Evolutionary conservation across 2,888 invertebrate genomes (phyloP).

Genomic region (Lasioglossum vierecki): DNA sequence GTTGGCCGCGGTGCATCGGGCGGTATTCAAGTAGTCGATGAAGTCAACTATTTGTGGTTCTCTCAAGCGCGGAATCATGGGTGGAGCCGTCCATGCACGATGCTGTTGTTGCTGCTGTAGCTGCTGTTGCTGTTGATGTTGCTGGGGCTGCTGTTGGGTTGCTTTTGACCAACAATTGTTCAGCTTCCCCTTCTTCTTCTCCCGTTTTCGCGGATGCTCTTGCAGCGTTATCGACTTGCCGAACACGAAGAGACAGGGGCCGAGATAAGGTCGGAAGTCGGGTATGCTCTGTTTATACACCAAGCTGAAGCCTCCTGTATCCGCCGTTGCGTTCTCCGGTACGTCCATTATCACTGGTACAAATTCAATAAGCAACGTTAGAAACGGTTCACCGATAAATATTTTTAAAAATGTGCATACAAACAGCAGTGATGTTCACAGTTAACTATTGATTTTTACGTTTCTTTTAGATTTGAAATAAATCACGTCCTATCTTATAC

Average conservation of each 20-base stretch:
- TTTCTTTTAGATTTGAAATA: too few species aligned
- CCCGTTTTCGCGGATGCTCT: conserved; percentile 86
- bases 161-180: conserved; percentile 63
- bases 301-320: conserved; percentile 92
- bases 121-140: conserved; percentile 33
- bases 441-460: too few species aligned
- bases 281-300: conserved; percentile 90
- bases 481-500: too few species aligned
- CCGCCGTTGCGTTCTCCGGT: conserved; percentile 88
- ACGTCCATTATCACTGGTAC: conserved; percentile 91
- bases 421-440: neutral
- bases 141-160: conserved; percentile 48
- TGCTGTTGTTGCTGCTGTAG: conserved; percentile 17
- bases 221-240: conserved; percentile 83
- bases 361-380: neutral
- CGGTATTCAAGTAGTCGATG: conserved; percentile 74
- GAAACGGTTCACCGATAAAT: too few species aligned
- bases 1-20: conserved; percentile 61
- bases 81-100: conserved; percentile 77
- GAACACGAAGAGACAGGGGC: conserved; percentile 88
- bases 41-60: conserved; percentile 76
- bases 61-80: conserved; percentile 68
- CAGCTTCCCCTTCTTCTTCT: conserved; percentile 59
- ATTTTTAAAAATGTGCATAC: neutral
- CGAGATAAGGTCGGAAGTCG: conserved; percentile 90